These are phyloP conservation scores for Chaetodon auriga DNA, from an alignment of 2,113 vertebrate genomes.

Conservation along the genomic window DNA sequence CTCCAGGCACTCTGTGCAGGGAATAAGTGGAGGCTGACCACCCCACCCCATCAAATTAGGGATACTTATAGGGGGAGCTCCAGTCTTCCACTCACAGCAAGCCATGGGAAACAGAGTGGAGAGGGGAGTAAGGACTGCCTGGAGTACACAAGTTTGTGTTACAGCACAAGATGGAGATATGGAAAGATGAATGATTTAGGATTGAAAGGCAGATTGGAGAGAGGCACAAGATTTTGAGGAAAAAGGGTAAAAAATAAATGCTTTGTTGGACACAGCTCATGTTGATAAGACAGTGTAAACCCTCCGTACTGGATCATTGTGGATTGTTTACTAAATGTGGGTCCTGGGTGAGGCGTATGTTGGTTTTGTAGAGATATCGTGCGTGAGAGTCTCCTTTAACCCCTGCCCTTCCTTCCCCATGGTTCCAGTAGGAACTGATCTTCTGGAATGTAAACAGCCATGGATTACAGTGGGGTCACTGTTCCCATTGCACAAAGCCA, in stretches of 20 bases:
- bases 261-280: background rate
- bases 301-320: constrained; percentile 23
- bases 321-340: constrained; percentile 58
- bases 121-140: constrained; percentile 1
- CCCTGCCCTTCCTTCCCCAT: constrained; percentile 72
- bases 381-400: constrained; percentile 74
- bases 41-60: constrained; percentile 56
- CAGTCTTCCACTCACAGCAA: constrained; percentile 27
- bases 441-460: constrained; percentile 81
- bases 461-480: constrained; percentile 75
- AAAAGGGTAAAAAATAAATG: background rate
- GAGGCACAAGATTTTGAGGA: background rate
- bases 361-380: constrained; percentile 63
- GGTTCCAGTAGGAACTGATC: constrained; percentile 78
- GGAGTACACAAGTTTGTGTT: background rate
- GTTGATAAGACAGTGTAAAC: constrained; percentile 6
- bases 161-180: background rate
- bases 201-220: background rate
- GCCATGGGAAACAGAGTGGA: constrained; percentile 33
- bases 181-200: background rate
- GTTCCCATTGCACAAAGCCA: constrained; percentile 69
- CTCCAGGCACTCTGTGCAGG: constrained; percentile 51
- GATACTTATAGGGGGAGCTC: constrained; percentile 52
- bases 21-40: constrained; percentile 56
- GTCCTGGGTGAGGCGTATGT: constrained; percentile 49